Conservation (phyloP, 2,797 vertebrate species). For the Poliocrania exsul region DNA sequence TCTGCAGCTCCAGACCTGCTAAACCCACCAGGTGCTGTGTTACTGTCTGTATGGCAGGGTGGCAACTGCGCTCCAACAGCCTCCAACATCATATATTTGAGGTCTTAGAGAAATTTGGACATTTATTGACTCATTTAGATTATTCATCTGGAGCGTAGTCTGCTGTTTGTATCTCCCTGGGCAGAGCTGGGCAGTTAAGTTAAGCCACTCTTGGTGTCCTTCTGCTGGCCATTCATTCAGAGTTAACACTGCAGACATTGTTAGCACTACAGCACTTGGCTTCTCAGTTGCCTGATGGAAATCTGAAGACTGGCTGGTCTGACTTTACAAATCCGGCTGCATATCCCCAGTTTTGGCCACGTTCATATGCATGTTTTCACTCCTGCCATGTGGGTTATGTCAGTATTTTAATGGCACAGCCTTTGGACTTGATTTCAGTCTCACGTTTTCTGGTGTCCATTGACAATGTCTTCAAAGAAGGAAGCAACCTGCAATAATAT, state of each 20-base stretch:
- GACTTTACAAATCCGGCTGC: neutral
- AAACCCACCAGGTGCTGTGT: neutral
- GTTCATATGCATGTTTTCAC: neutral
- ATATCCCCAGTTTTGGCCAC: neutral
- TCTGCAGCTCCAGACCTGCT: neutral
- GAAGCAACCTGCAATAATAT: neutral
- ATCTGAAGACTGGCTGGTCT: neutral
- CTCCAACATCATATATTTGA: neutral
- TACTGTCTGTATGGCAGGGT: neutral
- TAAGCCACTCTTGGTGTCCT: neutral
- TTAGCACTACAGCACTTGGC: neutral
- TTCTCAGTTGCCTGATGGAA: neutral
- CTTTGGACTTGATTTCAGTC: neutral
- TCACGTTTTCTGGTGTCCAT: neutral
- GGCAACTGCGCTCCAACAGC: neutral
- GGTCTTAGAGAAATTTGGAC: neutral
- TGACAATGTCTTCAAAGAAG: neutral
- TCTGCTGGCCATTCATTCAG: neutral
- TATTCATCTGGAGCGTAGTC: neutral
- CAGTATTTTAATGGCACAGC: neutral
- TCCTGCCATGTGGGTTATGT: neutral
- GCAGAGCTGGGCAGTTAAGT: neutral
- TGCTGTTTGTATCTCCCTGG: neutral
- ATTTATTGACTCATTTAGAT: neutral
- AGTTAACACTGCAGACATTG: neutral